These are phyloP conservation scores for Amphiduros pacificus DNA, from an alignment of 2,888 invertebrate species.

Conservation along the genomic window DNA sequence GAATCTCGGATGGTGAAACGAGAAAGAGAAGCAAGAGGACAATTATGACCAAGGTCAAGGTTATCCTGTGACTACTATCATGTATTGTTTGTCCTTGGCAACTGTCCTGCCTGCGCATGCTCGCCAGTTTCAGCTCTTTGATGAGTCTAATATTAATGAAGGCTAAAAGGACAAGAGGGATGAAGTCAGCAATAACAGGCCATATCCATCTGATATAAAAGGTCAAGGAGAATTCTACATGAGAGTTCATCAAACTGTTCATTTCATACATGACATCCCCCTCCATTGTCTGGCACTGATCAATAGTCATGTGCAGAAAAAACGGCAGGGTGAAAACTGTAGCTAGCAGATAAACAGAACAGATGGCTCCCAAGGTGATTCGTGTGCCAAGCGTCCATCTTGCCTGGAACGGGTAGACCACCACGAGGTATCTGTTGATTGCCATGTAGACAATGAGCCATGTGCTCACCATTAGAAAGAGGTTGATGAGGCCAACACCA, in stretches of 20 bases:
- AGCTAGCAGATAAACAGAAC: slow-evolving; percentile 69
- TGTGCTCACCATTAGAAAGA: slow-evolving; percentile 70
- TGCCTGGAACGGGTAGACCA: slow-evolving; percentile 72
- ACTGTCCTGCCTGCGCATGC: slow-evolving; percentile 37
- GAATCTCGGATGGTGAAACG: slow-evolving; percentile 50
- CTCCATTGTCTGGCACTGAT: not conserved
- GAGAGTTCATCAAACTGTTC: not conserved
- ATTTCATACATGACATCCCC: not conserved
- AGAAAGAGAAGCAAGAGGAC: slow-evolving; percentile 51
- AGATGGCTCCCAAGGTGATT: slow-evolving; percentile 66
- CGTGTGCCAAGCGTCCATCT: slow-evolving; percentile 64
- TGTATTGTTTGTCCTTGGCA: slow-evolving; percentile 34
- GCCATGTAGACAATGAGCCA: slow-evolving; percentile 77
- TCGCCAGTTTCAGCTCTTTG: slow-evolving; percentile 45
- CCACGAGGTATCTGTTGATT: slow-evolving; percentile 74
- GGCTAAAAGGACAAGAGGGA: slow-evolving; percentile 45
- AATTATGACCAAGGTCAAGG: slow-evolving; percentile 48
- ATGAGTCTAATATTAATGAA: slow-evolving; percentile 49
- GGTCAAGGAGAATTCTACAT: not conserved
- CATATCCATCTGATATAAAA: slow-evolving; percentile 34
- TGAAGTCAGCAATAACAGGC: slow-evolving; percentile 49
- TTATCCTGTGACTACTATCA: slow-evolving; percentile 42
- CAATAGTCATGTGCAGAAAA: slow-evolving; percentile 19
- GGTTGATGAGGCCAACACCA: slow-evolving; percentile 46
- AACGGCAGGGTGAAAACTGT: slow-evolving; percentile 70